A percentile compares a stretch with the other conserved stretches of the same genome.
phyloP scores from a whole-genome alignment of 2,113 vertebrate genomes.

The Xiphias gladius region DNA sequence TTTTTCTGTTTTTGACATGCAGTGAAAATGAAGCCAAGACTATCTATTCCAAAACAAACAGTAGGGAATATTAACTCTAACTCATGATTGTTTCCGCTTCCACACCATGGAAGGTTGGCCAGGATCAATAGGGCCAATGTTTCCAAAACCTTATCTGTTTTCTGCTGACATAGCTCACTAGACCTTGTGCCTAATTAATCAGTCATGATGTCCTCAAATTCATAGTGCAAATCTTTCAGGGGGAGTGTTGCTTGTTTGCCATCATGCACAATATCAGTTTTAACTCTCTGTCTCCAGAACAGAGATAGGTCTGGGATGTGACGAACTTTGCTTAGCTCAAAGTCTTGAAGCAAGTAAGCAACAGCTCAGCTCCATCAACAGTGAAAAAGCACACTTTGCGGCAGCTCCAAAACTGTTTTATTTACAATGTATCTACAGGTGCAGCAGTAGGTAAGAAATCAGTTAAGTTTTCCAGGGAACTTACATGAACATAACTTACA shows the following conservation, averaged over 20 bases:
- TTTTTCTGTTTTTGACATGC: slow-evolving; percentile 20
- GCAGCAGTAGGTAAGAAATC: not conserved
- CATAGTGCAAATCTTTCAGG: not conserved
- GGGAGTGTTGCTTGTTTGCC: slow-evolving; percentile 6
- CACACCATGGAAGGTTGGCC: slow-evolving; percentile 16
- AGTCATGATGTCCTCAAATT: not conserved
- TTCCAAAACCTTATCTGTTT: slow-evolving; percentile 23
- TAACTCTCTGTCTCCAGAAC: not conserved
- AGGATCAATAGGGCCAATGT: not conserved
- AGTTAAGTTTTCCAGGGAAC: not conserved
- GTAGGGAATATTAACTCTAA: slow-evolving; percentile 9
- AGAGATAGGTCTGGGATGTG: not conserved
- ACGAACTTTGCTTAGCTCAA: not conserved
- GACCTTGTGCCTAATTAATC: not conserved
- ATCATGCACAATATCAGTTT: not conserved
- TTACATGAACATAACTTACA: no score
- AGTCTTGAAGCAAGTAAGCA: not conserved
- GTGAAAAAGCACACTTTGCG: not conserved
- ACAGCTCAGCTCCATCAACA: no score
- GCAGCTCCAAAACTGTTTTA: not conserved
- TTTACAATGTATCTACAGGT: not conserved
- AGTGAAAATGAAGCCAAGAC: slow-evolving; percentile 1
- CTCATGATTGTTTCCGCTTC: not conserved
- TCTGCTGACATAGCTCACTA: not conserved
- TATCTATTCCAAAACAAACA: slow-evolving; percentile 36